phyloP scores from a whole-genome alignment of 2,888 invertebrate genomes.

The Eristalis intricaria region DNA sequence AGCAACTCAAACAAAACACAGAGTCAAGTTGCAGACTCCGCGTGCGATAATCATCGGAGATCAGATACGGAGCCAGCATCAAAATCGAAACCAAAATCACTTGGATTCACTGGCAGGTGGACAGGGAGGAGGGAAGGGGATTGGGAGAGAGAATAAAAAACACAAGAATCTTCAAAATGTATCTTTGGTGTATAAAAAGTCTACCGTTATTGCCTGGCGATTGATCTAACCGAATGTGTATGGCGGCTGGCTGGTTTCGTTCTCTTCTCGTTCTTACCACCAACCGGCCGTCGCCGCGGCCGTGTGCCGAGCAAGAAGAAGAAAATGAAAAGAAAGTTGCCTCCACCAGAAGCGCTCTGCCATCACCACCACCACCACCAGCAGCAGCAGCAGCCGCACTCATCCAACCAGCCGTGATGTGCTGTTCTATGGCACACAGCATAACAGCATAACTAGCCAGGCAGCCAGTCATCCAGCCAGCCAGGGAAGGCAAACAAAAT shows the following conservation, averaged over 20 bases:
- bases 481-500: constrained; percentile 51
- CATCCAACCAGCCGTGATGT: constrained; percentile 1
- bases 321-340: constrained; percentile 71
- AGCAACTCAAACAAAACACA: background rate
- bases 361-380: constrained; percentile 10
- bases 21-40: background rate
- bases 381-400: background rate
- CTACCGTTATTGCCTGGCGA: constrained; percentile 65
- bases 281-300: background rate
- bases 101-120: constrained; percentile 3
- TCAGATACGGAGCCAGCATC: constrained; percentile 1
- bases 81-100: constrained; percentile 66
- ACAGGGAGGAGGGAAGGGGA: background rate
- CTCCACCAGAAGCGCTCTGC: constrained; percentile 54
- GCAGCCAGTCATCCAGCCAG: constrained; percentile 45
- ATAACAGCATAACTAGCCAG: constrained; percentile 33
- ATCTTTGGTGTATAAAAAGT: constrained; percentile 50
- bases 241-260: constrained; percentile 25
- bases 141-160: background rate
- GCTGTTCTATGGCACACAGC: constrained; percentile 46
- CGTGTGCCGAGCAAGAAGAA: constrained; percentile 39
- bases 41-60: constrained; percentile 14
- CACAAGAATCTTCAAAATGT: constrained; percentile 28
- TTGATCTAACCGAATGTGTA: constrained; percentile 58
- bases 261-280: constrained; percentile 26